phyloP scores from a whole-genome alignment of 1,140 invertebrate species.

The Lamellibrachia luymesi region DNA sequence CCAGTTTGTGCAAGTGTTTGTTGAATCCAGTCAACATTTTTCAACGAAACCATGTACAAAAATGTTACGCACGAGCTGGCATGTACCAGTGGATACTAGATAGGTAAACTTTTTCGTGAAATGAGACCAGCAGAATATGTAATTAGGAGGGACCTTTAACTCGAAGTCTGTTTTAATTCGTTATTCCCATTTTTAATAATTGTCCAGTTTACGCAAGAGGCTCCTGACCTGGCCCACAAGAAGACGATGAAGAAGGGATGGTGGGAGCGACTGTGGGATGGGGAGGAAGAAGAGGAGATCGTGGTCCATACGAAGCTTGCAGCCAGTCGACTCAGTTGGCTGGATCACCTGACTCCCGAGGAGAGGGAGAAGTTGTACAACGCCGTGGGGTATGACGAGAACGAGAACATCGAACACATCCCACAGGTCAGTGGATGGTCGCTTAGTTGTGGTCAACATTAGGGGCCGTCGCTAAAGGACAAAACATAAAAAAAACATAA shows the following conservation, averaged over 20 bases:
- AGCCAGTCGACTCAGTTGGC: slow-evolving; percentile 52
- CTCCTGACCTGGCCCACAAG: slow-evolving; percentile 56
- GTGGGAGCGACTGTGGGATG: slow-evolving; percentile 33
- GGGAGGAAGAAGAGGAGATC: slow-evolving; percentile 38
- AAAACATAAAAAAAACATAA: no score
- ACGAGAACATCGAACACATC: slow-evolving; percentile 35
- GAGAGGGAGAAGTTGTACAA: slow-evolving; percentile 68
- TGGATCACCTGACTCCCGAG: slow-evolving; percentile 68
- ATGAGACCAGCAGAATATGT: not conserved
- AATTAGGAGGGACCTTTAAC: not conserved
- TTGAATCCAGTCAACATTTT: no score
- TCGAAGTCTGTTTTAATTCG: not conserved
- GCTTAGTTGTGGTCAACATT: not conserved
- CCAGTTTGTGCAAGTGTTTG: no score
- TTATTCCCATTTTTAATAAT: not conserved
- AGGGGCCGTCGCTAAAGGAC: no score
- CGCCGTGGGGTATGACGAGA: slow-evolving; percentile 62
- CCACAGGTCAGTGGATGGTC: slow-evolving; percentile 30
- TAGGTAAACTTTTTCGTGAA: no score
- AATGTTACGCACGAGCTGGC: no score
- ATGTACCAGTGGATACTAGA: no score
- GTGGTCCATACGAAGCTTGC: not conserved
- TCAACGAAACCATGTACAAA: no score
- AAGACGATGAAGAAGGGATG: slow-evolving; percentile 37
- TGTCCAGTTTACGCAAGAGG: slow-evolving; percentile 61